Conservation (phyloP, 1,140 invertebrate species). For the Leptinotarsa defecta region DNA sequence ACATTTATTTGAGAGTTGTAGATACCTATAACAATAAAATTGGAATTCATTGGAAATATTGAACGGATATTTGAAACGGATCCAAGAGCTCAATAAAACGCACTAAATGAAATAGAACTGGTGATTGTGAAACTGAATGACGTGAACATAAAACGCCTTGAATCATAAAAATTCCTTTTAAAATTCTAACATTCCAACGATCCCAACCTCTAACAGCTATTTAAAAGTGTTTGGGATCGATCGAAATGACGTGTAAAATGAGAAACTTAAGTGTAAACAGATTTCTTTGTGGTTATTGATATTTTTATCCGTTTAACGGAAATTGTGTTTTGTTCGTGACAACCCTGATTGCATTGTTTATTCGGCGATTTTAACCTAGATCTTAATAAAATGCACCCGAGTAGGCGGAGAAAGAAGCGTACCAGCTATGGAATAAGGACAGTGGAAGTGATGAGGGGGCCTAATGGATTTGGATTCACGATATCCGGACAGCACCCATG, state of each 20-base stretch:
- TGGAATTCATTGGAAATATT: too few relatives aligned
- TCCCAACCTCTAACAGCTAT: conserved; percentile 16
- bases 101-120: background rate
- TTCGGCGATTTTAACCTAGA: conserved; percentile 24
- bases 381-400: conserved; percentile 64
- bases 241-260: conserved; percentile 15
- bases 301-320: background rate
- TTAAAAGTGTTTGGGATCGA: conserved; percentile 18
- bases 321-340: conserved; percentile 12
- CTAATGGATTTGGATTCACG: conserved; percentile 89
- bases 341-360: background rate
- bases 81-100: background rate
- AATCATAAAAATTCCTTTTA: background rate
- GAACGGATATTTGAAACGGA: background rate
- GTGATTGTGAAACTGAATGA: background rate
- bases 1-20: too few relatives aligned
- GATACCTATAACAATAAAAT: background rate
- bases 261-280: background rate
- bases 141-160: conserved; percentile 10
- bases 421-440: conserved; percentile 80
- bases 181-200: conserved; percentile 11
- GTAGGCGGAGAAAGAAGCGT: conserved; percentile 77
- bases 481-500: conserved; percentile 93
- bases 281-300: background rate
- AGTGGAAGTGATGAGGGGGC: conserved; percentile 82